Evolutionary conservation across 2,888 invertebrate genomes (phyloP), one percentile per base, ranked within the genome.

Genomic region (Drosophila putrida): DNA sequence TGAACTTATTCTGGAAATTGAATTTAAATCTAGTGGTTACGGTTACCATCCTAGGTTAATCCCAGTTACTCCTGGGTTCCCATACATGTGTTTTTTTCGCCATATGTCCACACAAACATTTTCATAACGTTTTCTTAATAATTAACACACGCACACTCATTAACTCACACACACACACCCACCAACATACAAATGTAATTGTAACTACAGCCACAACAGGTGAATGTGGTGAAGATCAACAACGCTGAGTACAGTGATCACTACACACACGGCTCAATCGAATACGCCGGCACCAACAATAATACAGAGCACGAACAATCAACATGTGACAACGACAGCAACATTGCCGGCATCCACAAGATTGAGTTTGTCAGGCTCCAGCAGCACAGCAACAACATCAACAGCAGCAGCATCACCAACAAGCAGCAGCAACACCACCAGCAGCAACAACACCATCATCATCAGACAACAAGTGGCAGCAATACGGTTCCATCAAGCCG

Each of bases 141-240:
- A n/a, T 47, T 47, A 47, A 31, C 47, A 33, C 31, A 47, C 46
- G 3, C 46, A 25, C 50, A 50, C 13, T 10, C 50, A 49, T 15
- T 6, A 31, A 47, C 28, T 13, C 46, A n/a, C 33, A 43, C 43
- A 50, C 11, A n/a, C 41, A 49, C 31, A 47, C 53, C 39, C 47
- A 11, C 47, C 73, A 43, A 33, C 27, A 46, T 20, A 39, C 35
- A 49, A 39, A 4, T 10, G 25, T 35, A 49, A 35, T 50, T 44
- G 31, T 41, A 63, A 60, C 36, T 60, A 49, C 58, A 90, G 71
- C 86, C 83, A 44, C 83, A 83, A 71, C 91, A 93, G 89, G 92
- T 93, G 70, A 93, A 93, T 78, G 92, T 93, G 66, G 90, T 93
- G 54, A 93, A 93, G 83, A 90, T 93, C 68, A 92, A 92, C 83